These are phyloP conservation scores for Lepidocyrtinus sp. DNA, from an alignment of 2,888 invertebrate species.

Conservation along the genomic window DNA sequence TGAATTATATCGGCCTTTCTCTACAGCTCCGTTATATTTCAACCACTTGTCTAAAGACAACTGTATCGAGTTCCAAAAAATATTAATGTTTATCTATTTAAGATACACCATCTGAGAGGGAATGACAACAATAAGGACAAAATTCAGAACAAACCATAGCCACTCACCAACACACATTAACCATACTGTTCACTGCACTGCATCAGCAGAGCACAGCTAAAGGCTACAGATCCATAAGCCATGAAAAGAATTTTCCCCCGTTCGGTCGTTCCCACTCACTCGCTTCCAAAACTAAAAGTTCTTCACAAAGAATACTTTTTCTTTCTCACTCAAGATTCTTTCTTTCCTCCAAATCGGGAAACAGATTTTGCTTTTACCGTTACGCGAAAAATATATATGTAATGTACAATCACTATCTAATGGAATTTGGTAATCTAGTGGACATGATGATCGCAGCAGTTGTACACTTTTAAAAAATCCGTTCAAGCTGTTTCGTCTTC, in stretches of 20 bases:
- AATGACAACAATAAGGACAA: neutral
- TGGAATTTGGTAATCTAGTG: neutral
- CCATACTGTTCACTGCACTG: neutral
- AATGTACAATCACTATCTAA: neutral
- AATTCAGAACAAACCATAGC: neutral
- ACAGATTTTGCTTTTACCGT: slow-evolving; percentile 15
- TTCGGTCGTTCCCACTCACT: neutral
- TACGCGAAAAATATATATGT: neutral
- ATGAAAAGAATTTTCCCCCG: no score
- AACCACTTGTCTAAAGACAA: no score
- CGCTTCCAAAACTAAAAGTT: neutral
- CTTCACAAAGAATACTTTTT: slow-evolving; percentile 1
- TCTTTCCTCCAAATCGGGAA: slow-evolving; percentile 6
- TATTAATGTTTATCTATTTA: neutral
- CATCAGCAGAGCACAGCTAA: no score
- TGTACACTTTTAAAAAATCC: slow-evolving; percentile 17
- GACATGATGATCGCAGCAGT: no score
- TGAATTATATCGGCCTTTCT: no score
- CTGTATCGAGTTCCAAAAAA: neutral
- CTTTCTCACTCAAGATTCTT: neutral
- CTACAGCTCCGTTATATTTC: no score
- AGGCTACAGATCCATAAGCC: no score
- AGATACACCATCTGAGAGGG: neutral
- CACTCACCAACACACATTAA: neutral
- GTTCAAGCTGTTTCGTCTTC: neutral